Evolutionary conservation across 2,888 invertebrate genomes (phyloP).

Genomic region (Balanococcus diminutus): DNA sequence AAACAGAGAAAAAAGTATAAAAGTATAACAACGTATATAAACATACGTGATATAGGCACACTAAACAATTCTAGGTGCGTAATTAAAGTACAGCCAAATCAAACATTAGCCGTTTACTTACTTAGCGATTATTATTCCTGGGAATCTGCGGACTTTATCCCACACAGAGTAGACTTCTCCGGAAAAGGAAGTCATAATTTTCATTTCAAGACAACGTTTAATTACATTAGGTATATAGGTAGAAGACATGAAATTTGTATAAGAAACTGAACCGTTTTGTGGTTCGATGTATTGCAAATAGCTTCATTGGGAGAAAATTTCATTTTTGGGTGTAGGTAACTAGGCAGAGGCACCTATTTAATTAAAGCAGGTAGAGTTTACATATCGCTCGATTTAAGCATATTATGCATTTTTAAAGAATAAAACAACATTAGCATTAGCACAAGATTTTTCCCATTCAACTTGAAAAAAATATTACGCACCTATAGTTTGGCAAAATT

Average conservation of each 20-base stretch:
- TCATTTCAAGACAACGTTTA: slow-evolving; percentile 41
- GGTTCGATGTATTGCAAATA: too few species aligned
- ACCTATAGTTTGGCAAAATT: too few species aligned
- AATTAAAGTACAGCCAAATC: slow-evolving; percentile 48
- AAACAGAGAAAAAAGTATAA: neutral
- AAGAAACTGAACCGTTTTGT: too few species aligned
- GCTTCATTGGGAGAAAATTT: too few species aligned
- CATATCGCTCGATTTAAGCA: too few species aligned
- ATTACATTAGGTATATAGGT: slow-evolving; percentile 8
- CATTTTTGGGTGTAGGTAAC: too few species aligned
- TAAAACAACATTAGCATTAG: too few species aligned
- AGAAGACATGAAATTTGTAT: slow-evolving; percentile 4
- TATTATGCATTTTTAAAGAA: too few species aligned
- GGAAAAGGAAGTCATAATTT: slow-evolving; percentile 54
- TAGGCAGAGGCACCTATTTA: too few species aligned
- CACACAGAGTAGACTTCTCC: slow-evolving; percentile 38
- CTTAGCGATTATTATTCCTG: slow-evolving; percentile 29
- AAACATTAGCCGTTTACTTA: slow-evolving; percentile 33
- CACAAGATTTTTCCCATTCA: too few species aligned
- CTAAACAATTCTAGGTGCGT: neutral
- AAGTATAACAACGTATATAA: neutral
- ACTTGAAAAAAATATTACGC: too few species aligned
- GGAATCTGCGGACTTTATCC: slow-evolving; percentile 44
- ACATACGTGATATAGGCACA: neutral
- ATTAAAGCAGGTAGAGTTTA: too few species aligned